Evolutionary conservation across 1,140 invertebrate genomes (phyloP), one percentile per base, ranked within the genome.

Genomic region (Drosophila tsacasi): DNA sequence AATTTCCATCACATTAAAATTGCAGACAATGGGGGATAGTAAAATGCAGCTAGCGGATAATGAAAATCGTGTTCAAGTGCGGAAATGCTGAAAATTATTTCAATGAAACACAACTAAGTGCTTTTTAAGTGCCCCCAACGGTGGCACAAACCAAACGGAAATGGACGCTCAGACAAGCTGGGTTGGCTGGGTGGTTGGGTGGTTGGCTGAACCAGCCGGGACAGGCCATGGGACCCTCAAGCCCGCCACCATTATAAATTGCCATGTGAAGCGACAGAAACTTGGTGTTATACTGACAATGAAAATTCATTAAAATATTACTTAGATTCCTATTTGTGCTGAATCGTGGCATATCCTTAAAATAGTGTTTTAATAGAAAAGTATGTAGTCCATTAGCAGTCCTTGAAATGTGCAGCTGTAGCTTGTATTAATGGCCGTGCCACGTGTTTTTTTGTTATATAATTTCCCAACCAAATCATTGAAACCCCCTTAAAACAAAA

Each of bases 1-100:
- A 83, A 89, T 84, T 89, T 90, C 60, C 85, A 90, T 89, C 81
- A 84, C 85, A 89, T 89, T 89, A 84, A 84, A 89, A 81, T 81
- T 81, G 69, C 81, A 81, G 73, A 89, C 85, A 89, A 89, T 89
- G 69, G 76, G 55, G 69, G 67, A 89, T 67, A 73, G 81, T 84
- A 75, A 84, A 84, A 81, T 87, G 85, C 69, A 90, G 77, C 65
- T 59, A 46, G 50, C 52, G 61, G 47, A 84, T 84, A 74, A 84
- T 81, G 80, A 80, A 66, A 65, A 73, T 60, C 76, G 76, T 79
- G 76, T 79, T 79, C 67, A 79, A 89, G 78, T 66, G 84, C 81
- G 74, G 81, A 90, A 89, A 89, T 79, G 85, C 81, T 81, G 81
- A 84, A 90, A 89, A 89, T 89, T 81, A 90, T 90, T 90, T 78